Conservation (phyloP, 1,140 invertebrate genomes). For the Drosophila erecta region DNA sequence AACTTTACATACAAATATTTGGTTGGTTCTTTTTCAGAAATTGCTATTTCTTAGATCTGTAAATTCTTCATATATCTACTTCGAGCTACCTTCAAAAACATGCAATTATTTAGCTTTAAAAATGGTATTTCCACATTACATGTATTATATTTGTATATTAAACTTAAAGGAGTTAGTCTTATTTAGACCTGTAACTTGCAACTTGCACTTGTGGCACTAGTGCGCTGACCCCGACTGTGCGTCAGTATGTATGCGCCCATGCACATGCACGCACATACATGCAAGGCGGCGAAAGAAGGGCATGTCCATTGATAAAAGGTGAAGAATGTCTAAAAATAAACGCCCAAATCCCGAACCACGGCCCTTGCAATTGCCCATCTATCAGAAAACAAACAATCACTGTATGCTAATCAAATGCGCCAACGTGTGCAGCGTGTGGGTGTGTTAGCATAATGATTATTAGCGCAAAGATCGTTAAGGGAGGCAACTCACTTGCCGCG, state of each 20-base stretch:
- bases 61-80: too few relatives aligned
- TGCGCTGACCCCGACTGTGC: slow-evolving; percentile 9
- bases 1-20: too few relatives aligned
- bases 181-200: background rate
- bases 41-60: too few relatives aligned
- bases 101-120: too few relatives aligned
- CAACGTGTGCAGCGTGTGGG: slow-evolving; percentile 25
- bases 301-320: slow-evolving; percentile 75
- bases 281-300: slow-evolving; percentile 26
- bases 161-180: too few relatives aligned
- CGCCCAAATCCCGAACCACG: slow-evolving; percentile 37
- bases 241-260: slow-evolving; percentile 11
- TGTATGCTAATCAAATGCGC: slow-evolving; percentile 28
- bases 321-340: slow-evolving; percentile 69
- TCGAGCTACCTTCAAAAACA: too few relatives aligned
- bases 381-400: slow-evolving; percentile 31
- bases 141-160: too few relatives aligned
- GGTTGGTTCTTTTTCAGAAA: background rate
- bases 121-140: too few relatives aligned
- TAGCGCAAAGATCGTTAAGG: slow-evolving; percentile 5
- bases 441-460: slow-evolving; percentile 32
- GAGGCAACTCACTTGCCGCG: slow-evolving; percentile 87
- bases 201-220: background rate
- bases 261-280: slow-evolving; percentile 24
- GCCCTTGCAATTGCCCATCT: slow-evolving; percentile 54